Evolutionary conservation across 2,113 vertebrate genomes (phyloP).

Genomic region (Microcebus tavaratra): DNA sequence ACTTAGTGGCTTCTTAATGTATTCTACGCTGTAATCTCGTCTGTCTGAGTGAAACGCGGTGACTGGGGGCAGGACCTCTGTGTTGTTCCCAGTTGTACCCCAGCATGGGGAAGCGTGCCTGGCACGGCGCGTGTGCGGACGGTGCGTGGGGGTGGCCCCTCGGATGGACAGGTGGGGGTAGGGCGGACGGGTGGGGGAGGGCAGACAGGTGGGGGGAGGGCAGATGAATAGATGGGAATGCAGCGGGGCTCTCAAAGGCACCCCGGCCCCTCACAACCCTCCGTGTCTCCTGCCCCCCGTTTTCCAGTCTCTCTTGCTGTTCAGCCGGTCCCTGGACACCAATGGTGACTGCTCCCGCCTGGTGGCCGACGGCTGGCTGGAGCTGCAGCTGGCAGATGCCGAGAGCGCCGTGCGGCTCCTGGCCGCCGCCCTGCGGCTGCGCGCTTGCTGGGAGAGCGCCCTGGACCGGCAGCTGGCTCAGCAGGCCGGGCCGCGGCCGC

Average conservation of each 20-base stretch:
- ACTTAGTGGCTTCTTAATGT: neutral
- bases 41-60: neutral
- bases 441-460: slow-evolving; percentile 88
- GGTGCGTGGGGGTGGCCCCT: too few relatives aligned
- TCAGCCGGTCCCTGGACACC: slow-evolving; percentile 91
- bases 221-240: accelerated
- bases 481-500: neutral
- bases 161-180: too few relatives aligned
- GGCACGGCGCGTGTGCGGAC: too few relatives aligned
- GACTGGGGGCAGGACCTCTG: accelerated
- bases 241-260: accelerated
- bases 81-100: neutral
- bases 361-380: slow-evolving; percentile 93
- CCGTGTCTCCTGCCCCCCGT: accelerated
- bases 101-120: neutral
- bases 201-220: too few relatives aligned
- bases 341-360: slow-evolving; percentile 90
- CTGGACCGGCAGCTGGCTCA: slow-evolving; percentile 86
- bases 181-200: too few relatives aligned
- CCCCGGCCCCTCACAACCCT: neutral
- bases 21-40: too few relatives aligned
- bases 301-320: slow-evolving; percentile 89
- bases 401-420: slow-evolving; percentile 85
- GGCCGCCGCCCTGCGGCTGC: slow-evolving; percentile 84
- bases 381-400: slow-evolving; percentile 82